Evolutionary conservation across 1,140 invertebrate genomes (phyloP).

Genomic region (Hylaeus anthracinus): DNA sequence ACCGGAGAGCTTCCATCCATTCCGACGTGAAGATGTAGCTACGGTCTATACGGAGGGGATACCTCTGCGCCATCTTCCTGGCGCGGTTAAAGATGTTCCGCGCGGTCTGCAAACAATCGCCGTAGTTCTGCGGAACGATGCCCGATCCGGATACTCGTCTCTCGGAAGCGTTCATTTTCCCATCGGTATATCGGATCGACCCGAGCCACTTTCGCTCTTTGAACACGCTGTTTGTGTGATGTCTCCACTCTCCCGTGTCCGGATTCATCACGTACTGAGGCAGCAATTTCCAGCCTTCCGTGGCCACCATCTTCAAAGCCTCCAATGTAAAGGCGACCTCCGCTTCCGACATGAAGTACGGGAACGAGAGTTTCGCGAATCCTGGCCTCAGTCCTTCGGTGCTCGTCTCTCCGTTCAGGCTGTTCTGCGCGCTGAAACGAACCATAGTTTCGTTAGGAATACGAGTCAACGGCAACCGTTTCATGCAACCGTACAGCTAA

Average conservation of each 20-base stretch:
- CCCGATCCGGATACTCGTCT: slow-evolving; percentile 86
- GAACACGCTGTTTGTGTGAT: slow-evolving; percentile 89
- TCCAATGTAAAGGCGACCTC: slow-evolving; percentile 92
- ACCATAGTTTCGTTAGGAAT: slow-evolving; percentile 1
- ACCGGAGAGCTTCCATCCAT: slow-evolving; percentile 86
- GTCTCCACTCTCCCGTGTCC: slow-evolving; percentile 94
- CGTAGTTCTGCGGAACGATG: slow-evolving; percentile 86
- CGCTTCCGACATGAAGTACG: slow-evolving; percentile 91
- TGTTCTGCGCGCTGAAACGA: slow-evolving; percentile 58
- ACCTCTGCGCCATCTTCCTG: slow-evolving; percentile 88
- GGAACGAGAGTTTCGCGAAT: slow-evolving; percentile 91
- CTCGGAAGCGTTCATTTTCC: slow-evolving; percentile 88
- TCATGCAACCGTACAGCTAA: too few species aligned
- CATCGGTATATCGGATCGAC: slow-evolving; percentile 88
- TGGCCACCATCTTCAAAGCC: slow-evolving; percentile 92
- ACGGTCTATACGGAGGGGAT: slow-evolving; percentile 86
- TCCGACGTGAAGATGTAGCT: slow-evolving; percentile 86
- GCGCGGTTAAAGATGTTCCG: slow-evolving; percentile 89
- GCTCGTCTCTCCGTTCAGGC: slow-evolving; percentile 70
- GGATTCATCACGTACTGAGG: slow-evolving; percentile 93
- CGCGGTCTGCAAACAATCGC: slow-evolving; percentile 89
- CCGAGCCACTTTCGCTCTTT: slow-evolving; percentile 92
- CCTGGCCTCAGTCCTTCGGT: slow-evolving; percentile 92
- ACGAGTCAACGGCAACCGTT: too few species aligned
- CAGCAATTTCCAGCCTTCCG: slow-evolving; percentile 93